phyloP scores from a whole-genome alignment of 2,888 invertebrate species.

The Philereme transversata region DNA sequence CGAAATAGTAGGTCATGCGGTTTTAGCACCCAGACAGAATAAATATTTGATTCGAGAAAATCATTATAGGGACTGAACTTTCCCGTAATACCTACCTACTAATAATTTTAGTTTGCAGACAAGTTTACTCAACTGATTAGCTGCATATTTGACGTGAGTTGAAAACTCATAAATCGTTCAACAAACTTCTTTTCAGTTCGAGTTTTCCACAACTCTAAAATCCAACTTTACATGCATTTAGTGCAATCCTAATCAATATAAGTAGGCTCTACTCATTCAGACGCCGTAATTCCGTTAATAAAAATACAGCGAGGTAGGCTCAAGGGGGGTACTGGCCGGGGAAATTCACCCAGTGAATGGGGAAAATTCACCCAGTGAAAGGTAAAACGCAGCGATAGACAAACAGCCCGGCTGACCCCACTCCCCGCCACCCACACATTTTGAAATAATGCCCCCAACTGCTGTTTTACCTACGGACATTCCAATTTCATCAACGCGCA shows the following conservation, averaged over 20 bases:
- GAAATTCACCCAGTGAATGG: slow-evolving; percentile 82
- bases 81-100: slow-evolving; percentile 9
- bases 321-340: slow-evolving; percentile 74
- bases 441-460: slow-evolving; percentile 76
- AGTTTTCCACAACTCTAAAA: slow-evolving; percentile 11
- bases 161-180: slow-evolving; percentile 18
- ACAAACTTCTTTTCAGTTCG: slow-evolving; percentile 14
- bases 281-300: slow-evolving; percentile 81
- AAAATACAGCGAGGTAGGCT: slow-evolving; percentile 75
- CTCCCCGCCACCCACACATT: slow-evolving; percentile 69
- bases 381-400: slow-evolving; percentile 82
- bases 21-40: slow-evolving; percentile 12
- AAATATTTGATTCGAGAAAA: slow-evolving; percentile 27
- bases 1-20: slow-evolving; percentile 16
- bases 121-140: slow-evolving; percentile 18
- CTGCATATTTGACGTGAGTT: slow-evolving; percentile 8
- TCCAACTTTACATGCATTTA: slow-evolving; percentile 34
- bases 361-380: slow-evolving; percentile 82
- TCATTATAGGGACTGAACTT: slow-evolving; percentile 11
- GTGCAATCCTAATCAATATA: slow-evolving; percentile 73
- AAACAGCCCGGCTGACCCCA: slow-evolving; percentile 76
- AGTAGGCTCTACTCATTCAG: slow-evolving; percentile 75
- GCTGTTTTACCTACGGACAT: slow-evolving; percentile 56
- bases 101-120: slow-evolving; percentile 3
- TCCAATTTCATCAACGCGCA: slow-evolving; percentile 48